Evolutionary conservation across 1,140 invertebrate species (phyloP), one percentile per base, ranked within the genome.

Genomic region (Dufourea novaeangliae): DNA sequence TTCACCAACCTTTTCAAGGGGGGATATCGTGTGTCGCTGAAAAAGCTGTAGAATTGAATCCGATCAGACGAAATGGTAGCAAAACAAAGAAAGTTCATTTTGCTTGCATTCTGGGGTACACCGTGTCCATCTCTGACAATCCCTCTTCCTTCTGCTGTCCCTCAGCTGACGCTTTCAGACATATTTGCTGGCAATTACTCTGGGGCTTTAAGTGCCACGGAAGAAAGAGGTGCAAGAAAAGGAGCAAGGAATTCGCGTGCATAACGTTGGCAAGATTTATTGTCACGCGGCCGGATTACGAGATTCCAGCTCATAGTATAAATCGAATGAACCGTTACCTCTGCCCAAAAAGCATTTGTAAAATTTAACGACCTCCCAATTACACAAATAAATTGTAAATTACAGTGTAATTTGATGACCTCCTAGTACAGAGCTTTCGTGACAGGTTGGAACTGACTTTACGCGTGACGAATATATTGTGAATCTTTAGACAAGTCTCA

Each of bases 261-360:
- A 71, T 82, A 80, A 84, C 82, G 62, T 75, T 72, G 61, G 44
- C 81, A 34, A 72, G 81, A 83, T 83, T 75, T 83, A 83, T 84
- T 75, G 69, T 83, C 76, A 70, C 82, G 34, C 67, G 56, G 54
- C 44, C 70, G 54, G 59, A 79, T 71, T 69, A 71, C 57, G 71
- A 76, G 76, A 79, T 70, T 75, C 75, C 69, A 64, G 44, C 68
- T 68, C 39, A 54, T 34, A 50, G 44, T 68, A 83, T 82, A 64
- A 80, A 64, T 75, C 32, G 14, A 34, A 32, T n/a, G 37, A 32
- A 59, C 72, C 72, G 72, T 75, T 68, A 75, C n/a, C 27, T 3
- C 22, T 20, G 14, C 12, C 39, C 5, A 20, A 67, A 68, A 75
- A 68, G 22, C 6, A 7, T 22, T 34, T 37, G 29, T 34, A 0